phyloP scores from a whole-genome alignment of 2,113 vertebrate species.

The Lepisosteus osseus region DNA sequence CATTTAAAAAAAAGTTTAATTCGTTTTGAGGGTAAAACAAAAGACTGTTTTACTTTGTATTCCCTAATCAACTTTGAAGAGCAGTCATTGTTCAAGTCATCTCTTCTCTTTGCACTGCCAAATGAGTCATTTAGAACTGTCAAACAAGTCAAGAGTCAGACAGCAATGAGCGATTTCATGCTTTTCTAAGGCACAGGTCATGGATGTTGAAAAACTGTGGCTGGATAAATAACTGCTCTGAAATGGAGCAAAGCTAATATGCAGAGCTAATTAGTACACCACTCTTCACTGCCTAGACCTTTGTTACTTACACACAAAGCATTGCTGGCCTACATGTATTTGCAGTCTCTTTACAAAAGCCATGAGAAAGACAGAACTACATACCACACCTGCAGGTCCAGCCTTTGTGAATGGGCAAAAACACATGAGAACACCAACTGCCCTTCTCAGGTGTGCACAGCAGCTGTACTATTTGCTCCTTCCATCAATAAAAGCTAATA shows the following conservation, averaged over 20 bases:
- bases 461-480: slow-evolving; percentile 16
- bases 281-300: background rate
- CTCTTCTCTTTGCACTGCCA: too few species aligned
- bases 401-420: background rate
- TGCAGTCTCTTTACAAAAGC: background rate
- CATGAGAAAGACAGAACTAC: background rate
- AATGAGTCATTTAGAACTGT: too few species aligned
- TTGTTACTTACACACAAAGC: background rate
- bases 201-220: too few species aligned
- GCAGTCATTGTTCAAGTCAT: too few species aligned
- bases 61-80: too few species aligned
- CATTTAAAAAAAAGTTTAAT: too few species aligned
- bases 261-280: background rate
- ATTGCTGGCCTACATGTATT: background rate
- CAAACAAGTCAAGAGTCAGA: too few species aligned
- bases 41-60: too few species aligned
- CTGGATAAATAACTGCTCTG: too few species aligned
- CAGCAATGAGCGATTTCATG: too few species aligned
- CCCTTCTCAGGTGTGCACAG: slow-evolving; percentile 2
- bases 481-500: slow-evolving; percentile 42
- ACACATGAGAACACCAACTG: background rate
- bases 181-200: too few species aligned
- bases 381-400: background rate
- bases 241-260: background rate
- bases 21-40: too few species aligned